phyloP scores from a whole-genome alignment of 2,113 vertebrate genomes.

The Callithrix jacchus region DNA sequence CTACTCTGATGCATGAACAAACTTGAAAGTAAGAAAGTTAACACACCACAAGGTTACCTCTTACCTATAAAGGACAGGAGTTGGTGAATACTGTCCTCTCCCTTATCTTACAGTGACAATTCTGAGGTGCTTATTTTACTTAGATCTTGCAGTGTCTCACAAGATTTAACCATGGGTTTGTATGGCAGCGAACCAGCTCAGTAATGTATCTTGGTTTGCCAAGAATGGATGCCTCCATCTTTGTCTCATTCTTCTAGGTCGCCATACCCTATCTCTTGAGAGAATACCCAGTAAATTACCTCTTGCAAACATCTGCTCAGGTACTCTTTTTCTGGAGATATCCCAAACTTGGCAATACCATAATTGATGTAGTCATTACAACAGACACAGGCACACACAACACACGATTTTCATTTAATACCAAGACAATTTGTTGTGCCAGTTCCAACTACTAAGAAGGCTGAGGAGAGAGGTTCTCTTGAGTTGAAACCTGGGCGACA shows the following conservation, averaged over 20 bases:
- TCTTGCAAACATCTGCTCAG: not conserved
- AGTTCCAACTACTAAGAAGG: no score
- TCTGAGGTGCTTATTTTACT: not conserved
- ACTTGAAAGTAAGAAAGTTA: not conserved
- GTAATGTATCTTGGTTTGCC: not conserved
- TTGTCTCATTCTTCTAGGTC: not conserved
- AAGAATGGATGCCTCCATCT: not conserved
- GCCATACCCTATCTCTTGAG: not conserved
- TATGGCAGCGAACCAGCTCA: not conserved
- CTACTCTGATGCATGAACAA: not conserved
- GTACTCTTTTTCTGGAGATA: not conserved
- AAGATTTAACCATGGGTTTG: not conserved
- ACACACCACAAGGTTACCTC: not conserved
- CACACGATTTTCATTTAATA: not conserved
- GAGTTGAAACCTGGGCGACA: no score
- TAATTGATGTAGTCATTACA: not conserved
- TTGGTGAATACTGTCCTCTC: no score
- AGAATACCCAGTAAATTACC: not conserved
- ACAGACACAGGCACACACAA: accelerated
- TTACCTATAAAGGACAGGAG: not conserved
- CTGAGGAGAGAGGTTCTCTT: no score
- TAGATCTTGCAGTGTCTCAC: not conserved
- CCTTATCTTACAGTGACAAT: not conserved
- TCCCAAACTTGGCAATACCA: not conserved
- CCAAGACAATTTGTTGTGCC: not conserved